phyloP scores from a whole-genome alignment of 1,140 invertebrate species.

The Neodiprion virginianus region DNA sequence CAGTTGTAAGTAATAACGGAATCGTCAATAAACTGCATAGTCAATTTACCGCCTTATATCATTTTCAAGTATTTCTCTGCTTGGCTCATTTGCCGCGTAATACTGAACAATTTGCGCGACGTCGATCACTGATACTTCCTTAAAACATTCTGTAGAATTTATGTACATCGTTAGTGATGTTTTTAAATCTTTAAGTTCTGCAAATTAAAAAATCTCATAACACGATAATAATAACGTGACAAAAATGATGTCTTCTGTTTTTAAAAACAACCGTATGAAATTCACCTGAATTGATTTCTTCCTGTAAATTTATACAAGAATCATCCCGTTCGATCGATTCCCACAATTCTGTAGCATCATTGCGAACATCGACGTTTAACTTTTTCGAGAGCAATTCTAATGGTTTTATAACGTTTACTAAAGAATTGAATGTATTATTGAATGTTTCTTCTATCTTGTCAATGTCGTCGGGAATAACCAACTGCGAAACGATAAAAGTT shows the following conservation, averaged over 20 bases:
- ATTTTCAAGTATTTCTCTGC: not conserved
- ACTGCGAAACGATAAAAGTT: not conserved
- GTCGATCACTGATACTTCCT: conserved; percentile 3
- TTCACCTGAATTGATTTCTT: conserved; percentile 10
- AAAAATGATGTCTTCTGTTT: not conserved
- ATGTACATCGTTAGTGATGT: not conserved
- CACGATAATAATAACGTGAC: not conserved
- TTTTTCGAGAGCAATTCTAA: not conserved
- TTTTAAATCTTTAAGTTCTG: not conserved
- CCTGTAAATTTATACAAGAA: not conserved
- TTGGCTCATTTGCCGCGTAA: not conserved
- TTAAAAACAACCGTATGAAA: not conserved
- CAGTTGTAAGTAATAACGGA: not conserved
- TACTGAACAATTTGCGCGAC: not conserved
- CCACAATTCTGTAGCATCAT: not conserved
- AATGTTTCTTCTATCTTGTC: not conserved
- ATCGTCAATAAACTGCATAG: not conserved
- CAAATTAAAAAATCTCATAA: not conserved
- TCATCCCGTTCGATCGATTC: not conserved
- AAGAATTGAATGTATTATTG: not conserved
- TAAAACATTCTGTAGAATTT: not conserved
- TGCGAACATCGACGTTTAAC: not conserved
- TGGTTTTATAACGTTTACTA: not conserved
- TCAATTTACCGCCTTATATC: not conserved
- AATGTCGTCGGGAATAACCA: not conserved